Conservation (phyloP, 2,113 vertebrate genomes). For the Chloroceryle aenea region DNA sequence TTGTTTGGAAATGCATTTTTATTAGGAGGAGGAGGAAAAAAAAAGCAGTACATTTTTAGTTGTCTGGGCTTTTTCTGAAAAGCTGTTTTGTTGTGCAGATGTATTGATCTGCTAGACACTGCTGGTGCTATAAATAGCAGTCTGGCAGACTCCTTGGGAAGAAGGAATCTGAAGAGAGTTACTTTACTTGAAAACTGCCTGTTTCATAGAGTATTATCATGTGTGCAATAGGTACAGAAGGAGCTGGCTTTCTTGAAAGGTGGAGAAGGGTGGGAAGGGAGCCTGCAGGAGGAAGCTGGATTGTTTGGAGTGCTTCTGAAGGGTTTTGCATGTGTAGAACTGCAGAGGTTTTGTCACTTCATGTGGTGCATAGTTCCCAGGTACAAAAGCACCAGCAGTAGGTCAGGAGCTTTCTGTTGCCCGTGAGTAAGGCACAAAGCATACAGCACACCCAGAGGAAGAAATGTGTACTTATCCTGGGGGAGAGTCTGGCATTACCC, state of each 20-base stretch:
- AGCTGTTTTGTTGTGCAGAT: conserved; percentile 33
- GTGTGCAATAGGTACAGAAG: not conserved
- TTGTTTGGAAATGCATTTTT: not conserved
- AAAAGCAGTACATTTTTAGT: conserved; percentile 38
- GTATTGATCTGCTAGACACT: not conserved
- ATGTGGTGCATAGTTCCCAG: not conserved
- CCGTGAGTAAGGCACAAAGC: not conserved
- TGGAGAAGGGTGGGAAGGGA: not conserved
- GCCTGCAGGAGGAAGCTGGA: not conserved
- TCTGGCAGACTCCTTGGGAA: not conserved
- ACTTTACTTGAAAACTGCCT: not conserved
- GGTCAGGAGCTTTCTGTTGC: rapidly evolving
- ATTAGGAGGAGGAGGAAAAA: not conserved
- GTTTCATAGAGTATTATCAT: not conserved
- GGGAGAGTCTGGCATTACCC: not conserved
- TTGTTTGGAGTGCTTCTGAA: rapidly evolving
- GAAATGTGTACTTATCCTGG: rapidly evolving
- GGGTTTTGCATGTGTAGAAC: not conserved
- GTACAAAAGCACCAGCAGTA: not conserved
- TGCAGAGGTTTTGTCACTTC: not conserved
- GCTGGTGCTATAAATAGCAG: not conserved
- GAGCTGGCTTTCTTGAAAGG: not conserved
- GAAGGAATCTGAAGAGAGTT: not conserved
- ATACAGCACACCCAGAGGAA: rapidly evolving
- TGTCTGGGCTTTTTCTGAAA: conserved; percentile 14